Evolutionary conservation across 1,140 invertebrate species (phyloP).

Genomic region (Scaptomyza hsui): DNA sequence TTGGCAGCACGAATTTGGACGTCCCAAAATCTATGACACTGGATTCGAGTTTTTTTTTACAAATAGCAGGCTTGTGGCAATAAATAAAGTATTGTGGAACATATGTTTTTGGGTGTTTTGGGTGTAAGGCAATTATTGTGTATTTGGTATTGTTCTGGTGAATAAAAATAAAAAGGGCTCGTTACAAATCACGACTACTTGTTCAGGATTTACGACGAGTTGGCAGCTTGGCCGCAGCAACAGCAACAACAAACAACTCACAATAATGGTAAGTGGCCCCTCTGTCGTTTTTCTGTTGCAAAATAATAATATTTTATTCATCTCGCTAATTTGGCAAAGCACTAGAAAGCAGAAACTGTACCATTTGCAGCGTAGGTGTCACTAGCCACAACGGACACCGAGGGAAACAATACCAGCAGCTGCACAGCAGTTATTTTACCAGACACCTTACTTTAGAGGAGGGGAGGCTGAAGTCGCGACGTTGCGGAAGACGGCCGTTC

Average conservation of each 20-base stretch:
- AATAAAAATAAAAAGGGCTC: background rate
- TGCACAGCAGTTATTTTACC: constrained; percentile 2
- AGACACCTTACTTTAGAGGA: constrained; percentile 9
- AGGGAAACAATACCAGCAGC: constrained; percentile 12
- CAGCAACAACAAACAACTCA: constrained; percentile 38
- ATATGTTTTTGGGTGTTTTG: background rate
- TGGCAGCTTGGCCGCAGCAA: constrained; percentile 20
- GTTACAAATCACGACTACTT: constrained; percentile 25
- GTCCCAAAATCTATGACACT: background rate
- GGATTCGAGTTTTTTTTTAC: background rate
- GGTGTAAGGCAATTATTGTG: background rate
- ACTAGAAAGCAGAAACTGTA: constrained; percentile 12
- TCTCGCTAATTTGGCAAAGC: constrained; percentile 22
- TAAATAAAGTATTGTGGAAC: background rate
- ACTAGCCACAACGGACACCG: constrained; percentile 13
- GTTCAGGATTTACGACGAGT: background rate
- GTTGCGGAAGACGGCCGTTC: constrained; percentile 29
- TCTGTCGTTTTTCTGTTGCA: constrained; percentile 15
- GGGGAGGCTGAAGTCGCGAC: constrained; percentile 27
- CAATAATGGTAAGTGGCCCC: constrained; percentile 42
- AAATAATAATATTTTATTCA: constrained; percentile 2
- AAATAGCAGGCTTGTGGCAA: background rate
- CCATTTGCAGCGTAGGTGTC: constrained; percentile 21
- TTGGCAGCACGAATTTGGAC: constrained; percentile 8
- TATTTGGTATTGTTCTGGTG: background rate